Percentiles rank a stretch among this genome's conserved stretches.
Conservation (phyloP, 2,888 invertebrate genomes). For the Dorcus hopei region DNA sequence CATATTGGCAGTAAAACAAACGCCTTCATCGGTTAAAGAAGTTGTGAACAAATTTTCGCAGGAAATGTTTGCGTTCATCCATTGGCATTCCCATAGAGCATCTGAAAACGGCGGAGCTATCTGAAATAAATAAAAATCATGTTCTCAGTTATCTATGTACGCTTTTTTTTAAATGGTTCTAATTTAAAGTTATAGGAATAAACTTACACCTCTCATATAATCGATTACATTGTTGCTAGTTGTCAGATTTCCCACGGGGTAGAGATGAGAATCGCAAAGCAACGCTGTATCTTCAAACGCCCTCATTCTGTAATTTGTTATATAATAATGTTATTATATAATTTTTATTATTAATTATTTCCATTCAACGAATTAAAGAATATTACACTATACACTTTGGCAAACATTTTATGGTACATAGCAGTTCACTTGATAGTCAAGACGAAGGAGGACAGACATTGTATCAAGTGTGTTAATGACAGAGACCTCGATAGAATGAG, state of each 20-base stretch:
- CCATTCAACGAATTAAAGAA: no score
- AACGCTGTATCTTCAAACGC: slow-evolving; percentile 55
- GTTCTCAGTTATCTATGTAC: no score
- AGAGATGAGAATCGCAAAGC: slow-evolving; percentile 59
- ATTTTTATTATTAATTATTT: no score
- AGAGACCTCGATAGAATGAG: no score
- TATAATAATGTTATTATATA: no score
- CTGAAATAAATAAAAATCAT: slow-evolving; percentile 5
- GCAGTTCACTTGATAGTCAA: no score
- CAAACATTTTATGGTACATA: no score
- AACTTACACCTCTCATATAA: slow-evolving; percentile 54
- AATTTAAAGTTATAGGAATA: background rate
- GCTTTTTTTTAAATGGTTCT: background rate
- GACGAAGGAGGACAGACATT: no score
- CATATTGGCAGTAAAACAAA: slow-evolving; percentile 69
- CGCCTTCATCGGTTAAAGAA: slow-evolving; percentile 67
- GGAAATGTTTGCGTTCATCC: slow-evolving; percentile 37
- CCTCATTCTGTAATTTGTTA: slow-evolving; percentile 19
- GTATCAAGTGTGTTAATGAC: no score
- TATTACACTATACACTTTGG: no score
- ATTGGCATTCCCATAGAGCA: slow-evolving; percentile 36
- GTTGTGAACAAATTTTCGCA: slow-evolving; percentile 53
- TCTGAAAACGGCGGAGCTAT: slow-evolving; percentile 22
- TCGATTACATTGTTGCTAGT: slow-evolving; percentile 56
- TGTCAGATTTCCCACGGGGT: slow-evolving; percentile 52